Evolutionary conservation across 2,113 vertebrate species (phyloP).

Genomic region (Bolborhynchus lineola): DNA sequence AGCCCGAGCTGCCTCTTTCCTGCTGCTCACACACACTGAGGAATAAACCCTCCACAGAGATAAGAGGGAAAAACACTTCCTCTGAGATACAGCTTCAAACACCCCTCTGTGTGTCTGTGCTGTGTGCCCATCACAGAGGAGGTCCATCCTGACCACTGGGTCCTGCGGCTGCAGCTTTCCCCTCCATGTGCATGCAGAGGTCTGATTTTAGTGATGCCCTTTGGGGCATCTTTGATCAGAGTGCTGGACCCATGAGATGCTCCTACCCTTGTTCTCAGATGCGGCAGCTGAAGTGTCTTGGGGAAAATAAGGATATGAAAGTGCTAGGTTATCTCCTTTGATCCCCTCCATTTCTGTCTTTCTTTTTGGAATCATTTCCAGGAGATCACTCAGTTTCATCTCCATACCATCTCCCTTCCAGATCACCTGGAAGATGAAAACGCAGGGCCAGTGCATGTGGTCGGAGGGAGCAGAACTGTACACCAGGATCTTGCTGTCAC

Average conservation of each 20-base stretch:
- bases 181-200: accelerated
- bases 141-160: neutral
- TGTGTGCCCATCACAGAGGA: accelerated
- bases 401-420: neutral
- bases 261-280: neutral
- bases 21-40: neutral
- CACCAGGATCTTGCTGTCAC: accelerated
- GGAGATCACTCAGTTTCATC: neutral
- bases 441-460: accelerated
- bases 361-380: neutral
- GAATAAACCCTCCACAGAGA: neutral
- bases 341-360: accelerated
- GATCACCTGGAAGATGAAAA: neutral
- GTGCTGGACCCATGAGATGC: accelerated
- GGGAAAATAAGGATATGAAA: neutral
- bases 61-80: neutral
- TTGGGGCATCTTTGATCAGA: neutral
- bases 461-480: neutral
- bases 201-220: neutral
- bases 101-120: accelerated
- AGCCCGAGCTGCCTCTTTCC: neutral
- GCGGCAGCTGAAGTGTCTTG: neutral
- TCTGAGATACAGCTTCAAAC: accelerated
- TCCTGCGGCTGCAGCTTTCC: neutral
- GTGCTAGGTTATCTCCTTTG: neutral